Evolutionary conservation across 1,140 invertebrate genomes (phyloP).

Genomic region (Zaprionus gabonicus): DNA sequence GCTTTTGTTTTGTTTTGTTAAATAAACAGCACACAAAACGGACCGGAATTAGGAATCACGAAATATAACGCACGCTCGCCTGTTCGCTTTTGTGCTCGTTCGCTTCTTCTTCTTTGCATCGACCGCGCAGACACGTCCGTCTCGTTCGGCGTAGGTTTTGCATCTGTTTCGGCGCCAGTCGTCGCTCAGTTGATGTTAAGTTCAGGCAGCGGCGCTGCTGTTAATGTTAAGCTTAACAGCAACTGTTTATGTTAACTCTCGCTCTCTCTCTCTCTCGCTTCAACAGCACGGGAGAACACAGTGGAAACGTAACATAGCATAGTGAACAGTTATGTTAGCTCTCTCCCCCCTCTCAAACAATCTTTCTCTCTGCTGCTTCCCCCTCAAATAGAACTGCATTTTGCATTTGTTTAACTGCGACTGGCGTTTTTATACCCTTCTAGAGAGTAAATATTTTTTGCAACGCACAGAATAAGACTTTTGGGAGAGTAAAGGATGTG

Average conservation of each 20-base stretch:
- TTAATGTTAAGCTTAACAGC: constrained; percentile 25
- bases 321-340: not conserved
- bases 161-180: constrained; percentile 32
- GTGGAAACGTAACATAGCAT: not conserved
- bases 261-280: not conserved
- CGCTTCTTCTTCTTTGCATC: constrained; percentile 1
- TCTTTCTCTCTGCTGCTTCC: not conserved
- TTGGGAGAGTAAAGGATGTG: no score
- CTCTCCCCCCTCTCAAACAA: not conserved
- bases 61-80: constrained; percentile 20
- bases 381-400: not conserved
- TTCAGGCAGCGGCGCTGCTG: constrained; percentile 16
- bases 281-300: not conserved
- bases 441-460: not conserved
- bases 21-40: constrained; percentile 34
- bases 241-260: not conserved
- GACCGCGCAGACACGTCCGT: constrained; percentile 41
- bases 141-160: constrained; percentile 45
- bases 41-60: constrained; percentile 42
- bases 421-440: not conserved
- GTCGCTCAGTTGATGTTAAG: constrained; percentile 31
- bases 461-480: no score
- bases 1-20: constrained; percentile 8
- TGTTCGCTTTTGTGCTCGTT: not conserved
- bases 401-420: not conserved